phyloP scores from a whole-genome alignment of 2,888 invertebrate species.

The Acrobeloides nanus region DNA sequence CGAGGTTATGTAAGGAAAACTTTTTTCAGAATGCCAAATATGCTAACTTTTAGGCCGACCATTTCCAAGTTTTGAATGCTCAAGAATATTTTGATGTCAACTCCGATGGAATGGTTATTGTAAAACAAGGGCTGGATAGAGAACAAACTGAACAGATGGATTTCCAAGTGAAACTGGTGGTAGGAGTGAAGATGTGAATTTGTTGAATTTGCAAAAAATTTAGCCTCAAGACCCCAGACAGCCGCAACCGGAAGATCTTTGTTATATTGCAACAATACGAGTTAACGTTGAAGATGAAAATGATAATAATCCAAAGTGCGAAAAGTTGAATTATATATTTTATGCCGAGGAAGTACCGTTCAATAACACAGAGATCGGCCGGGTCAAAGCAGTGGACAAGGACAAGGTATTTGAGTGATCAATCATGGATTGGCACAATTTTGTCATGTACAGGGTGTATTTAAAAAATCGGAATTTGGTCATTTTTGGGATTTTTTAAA shows the following conservation, averaged over 20 bases:
- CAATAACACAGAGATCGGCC: conserved; percentile 35
- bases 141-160: conserved; percentile 19
- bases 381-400: conserved; percentile 37
- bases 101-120: conserved; percentile 19
- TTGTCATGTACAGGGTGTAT: too few species aligned
- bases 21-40: neutral
- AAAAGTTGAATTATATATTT: conserved; percentile 36
- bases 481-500: too few species aligned
- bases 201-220: neutral
- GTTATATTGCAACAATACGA: conserved; percentile 30
- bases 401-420: conserved; percentile 28
- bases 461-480: too few species aligned
- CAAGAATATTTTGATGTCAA: conserved; percentile 24
- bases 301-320: conserved; percentile 47
- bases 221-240: conserved; percentile 5
- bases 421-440: too few species aligned
- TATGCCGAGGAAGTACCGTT: conserved; percentile 30
- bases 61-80: conserved; percentile 25
- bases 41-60: neutral
- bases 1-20: conserved; percentile 13
- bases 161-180: conserved; percentile 18
- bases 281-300: conserved; percentile 44
- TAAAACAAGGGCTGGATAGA: conserved; percentile 18
- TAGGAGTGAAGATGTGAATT: conserved; percentile 2
- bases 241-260: conserved; percentile 24